Evolutionary conservation across 2,888 invertebrate genomes (phyloP), one percentile per base, ranked within the genome.

Genomic region (Eurytoma californica): DNA sequence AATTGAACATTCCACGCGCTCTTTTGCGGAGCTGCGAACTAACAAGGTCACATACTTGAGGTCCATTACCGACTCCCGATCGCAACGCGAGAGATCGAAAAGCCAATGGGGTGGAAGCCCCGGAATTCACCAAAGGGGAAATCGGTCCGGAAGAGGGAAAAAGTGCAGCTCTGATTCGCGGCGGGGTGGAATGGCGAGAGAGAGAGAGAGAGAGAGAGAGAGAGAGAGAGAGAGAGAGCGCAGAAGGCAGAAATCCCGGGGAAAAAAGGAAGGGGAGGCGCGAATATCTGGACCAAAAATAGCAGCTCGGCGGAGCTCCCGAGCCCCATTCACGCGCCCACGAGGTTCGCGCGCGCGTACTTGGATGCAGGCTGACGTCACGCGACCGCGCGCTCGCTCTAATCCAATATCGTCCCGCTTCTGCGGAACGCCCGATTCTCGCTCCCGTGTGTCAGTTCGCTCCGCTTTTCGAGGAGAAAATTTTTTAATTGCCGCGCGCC

Each of bases 301-400:
- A 74, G 74, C 51, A 67, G 7, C 67, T 67, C 60, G n/a, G 74
- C 51, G 3, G 24, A 63, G 63, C 63, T 63, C 30, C 47, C 58
- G 74, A 60, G 74, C 60, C 60, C 67, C 74, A 74, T 58, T 67
- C 60, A 74, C 74, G 57, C 57, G 53, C 20, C 57, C 58, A 55
- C 72, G 63, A 30, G 14, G 47, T 28, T 14, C 49, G 30, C 9
- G 47, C 30, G 65, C 5, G 47, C 55, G 7, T 20, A 9, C 39
- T 14, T 63, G 61, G n/a, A 18, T 63, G 30, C 30, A 30, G 28
- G 65, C 24, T 73, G 73, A 73, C 73, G 73, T 73, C 72, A 72
- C 63, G 18, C 18, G 49, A n/a, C 28, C 2, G 20, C 12, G 30
- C 9, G 18, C n/a, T 2, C 49, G 57, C 30, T 30, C 18, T 57